Conservation (phyloP, 2,797 vertebrate genomes). For the Salmo trutta region DNA sequence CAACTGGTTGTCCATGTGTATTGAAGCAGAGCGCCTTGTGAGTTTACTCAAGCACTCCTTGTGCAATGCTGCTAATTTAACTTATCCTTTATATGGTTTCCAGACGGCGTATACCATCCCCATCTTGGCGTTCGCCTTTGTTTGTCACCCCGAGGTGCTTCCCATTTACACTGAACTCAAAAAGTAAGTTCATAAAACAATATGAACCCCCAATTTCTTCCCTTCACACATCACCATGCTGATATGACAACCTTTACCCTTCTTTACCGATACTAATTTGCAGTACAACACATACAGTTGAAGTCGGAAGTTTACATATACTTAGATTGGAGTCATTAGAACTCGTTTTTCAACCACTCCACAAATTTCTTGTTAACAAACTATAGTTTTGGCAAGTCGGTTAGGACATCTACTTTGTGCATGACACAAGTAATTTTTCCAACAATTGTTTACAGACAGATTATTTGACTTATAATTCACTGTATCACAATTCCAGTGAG, state of each 20-base stretch:
- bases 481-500: too few species aligned
- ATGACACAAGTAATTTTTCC: too few species aligned
- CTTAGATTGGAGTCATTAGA: too few species aligned
- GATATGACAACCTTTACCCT: background rate
- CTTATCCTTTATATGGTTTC: constrained; percentile 48
- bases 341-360: too few species aligned
- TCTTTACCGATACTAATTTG: background rate
- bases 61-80: background rate
- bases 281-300: background rate
- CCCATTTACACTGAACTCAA: constrained; percentile 94
- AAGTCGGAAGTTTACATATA: too few species aligned
- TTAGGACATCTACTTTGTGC: too few species aligned
- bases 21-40: constrained; percentile 1
- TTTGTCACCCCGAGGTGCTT: constrained; percentile 94
- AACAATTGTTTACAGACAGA: too few species aligned
- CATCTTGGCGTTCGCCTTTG: constrained; percentile 93
- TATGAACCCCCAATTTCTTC: background rate
- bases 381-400: too few species aligned
- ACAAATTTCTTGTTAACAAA: too few species aligned
- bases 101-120: constrained; percentile 94
- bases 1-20: constrained; percentile 9
- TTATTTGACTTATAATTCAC: too few species aligned
- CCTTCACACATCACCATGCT: background rate
- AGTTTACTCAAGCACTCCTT: background rate
- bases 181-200: constrained; percentile 65